Percentiles rank a stretch among this genome's conserved stretches.
Evolutionary conservation across 1,140 invertebrate species (phyloP).

Genomic region (Subanguina moxae): DNA sequence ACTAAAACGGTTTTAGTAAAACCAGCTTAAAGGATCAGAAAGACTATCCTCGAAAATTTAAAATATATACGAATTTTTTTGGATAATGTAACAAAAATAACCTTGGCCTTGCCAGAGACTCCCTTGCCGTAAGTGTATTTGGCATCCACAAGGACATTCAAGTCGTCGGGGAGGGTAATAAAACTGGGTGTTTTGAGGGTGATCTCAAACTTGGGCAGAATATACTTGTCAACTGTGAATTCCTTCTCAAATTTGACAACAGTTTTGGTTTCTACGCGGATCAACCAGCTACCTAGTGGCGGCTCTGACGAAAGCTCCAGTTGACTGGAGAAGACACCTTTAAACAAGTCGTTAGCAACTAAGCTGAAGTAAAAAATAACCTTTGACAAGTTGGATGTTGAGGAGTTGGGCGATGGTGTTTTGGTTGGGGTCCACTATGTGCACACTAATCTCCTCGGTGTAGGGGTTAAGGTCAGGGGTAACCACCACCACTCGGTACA

Average conservation of each 20-base stretch:
- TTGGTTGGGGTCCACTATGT: constrained; percentile 52
- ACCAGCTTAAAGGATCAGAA: no score
- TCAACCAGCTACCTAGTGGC: constrained; percentile 55
- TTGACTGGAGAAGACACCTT: constrained; percentile 45
- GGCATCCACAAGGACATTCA: constrained; percentile 66
- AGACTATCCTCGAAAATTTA: no score
- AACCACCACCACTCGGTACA: constrained; percentile 78
- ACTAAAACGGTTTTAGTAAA: no score
- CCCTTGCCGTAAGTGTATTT: constrained; percentile 73
- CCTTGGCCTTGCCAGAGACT: constrained; percentile 65
- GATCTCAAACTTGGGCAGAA: constrained; percentile 69
- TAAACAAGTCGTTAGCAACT: no score
- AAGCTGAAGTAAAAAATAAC: constrained; percentile 5
- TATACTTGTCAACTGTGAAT: constrained; percentile 61
- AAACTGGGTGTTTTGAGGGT: constrained; percentile 66
- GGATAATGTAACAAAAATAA: constrained; percentile 14
- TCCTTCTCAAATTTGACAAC: constrained; percentile 58
- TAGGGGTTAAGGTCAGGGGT: constrained; percentile 71
- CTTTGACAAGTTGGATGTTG: constrained; percentile 44
- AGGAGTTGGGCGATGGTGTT: constrained; percentile 50
- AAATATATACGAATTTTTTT: no score
- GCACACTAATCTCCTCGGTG: constrained; percentile 41
- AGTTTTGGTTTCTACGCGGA: constrained; percentile 47
- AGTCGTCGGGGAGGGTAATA: constrained; percentile 64
- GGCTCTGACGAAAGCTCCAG: constrained; percentile 54